Evolutionary conservation across 2,888 invertebrate genomes (phyloP).

Genomic region (Drosophila ustulata): DNA sequence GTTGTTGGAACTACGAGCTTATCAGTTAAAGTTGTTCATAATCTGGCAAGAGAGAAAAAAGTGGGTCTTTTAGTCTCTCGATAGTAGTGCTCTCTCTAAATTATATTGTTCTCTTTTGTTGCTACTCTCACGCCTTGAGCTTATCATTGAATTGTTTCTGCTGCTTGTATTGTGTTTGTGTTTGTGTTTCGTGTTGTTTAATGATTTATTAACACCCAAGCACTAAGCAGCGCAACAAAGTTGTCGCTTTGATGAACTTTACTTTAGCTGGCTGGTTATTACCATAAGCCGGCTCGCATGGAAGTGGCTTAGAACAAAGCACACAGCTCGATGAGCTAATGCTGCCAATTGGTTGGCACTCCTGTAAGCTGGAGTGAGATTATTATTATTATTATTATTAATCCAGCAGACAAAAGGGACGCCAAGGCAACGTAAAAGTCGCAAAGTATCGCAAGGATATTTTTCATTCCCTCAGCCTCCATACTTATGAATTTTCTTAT

Average conservation of each 20-base stretch:
- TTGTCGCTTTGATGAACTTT: constrained; percentile 22
- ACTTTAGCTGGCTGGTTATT: constrained; percentile 9
- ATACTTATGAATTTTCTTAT: neutral
- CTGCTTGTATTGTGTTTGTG: constrained; percentile 2
- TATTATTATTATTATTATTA: constrained; percentile 43
- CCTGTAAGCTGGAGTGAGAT: constrained; percentile 25
- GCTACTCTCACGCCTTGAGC: constrained; percentile 40
- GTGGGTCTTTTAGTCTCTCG: constrained; percentile 12
- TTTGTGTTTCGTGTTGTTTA: constrained; percentile 14
- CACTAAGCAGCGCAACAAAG: constrained; percentile 5
- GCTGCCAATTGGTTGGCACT: constrained; percentile 28
- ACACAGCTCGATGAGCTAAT: constrained; percentile 19
- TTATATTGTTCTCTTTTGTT: constrained; percentile 23
- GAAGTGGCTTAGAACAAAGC: constrained; percentile 16
- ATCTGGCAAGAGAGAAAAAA: constrained; percentile 13
- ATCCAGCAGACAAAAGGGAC: constrained; percentile 46
- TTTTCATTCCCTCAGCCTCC: neutral
- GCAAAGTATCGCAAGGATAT: neutral
- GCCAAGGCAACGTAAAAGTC: constrained; percentile 37
- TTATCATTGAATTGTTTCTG: constrained; percentile 38
- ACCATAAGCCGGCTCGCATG: constrained; percentile 32
- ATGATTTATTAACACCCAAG: constrained; percentile 27
- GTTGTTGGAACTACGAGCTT: constrained; percentile 26
- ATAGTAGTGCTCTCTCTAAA: constrained; percentile 9
- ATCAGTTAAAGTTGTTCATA: constrained; percentile 41